Evolutionary conservation across 2,113 vertebrate genomes (phyloP).

Genomic region (Neodon shergylaensis): DNA sequence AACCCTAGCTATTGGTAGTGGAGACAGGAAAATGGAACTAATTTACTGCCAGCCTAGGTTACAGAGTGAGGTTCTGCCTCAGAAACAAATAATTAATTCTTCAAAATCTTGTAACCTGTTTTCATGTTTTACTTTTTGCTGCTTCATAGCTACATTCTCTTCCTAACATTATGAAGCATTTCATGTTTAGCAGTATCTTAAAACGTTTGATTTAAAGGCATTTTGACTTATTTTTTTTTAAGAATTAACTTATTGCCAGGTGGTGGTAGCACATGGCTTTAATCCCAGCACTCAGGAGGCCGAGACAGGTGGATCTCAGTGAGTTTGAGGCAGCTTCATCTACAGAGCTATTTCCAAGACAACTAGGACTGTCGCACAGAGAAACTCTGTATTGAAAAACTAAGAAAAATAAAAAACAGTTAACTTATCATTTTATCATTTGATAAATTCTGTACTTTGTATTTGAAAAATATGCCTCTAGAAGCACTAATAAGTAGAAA

Average conservation of each 20-base stretch:
- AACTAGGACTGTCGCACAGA: too few species aligned
- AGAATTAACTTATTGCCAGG: conserved; percentile 58
- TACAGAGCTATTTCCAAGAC: too few species aligned
- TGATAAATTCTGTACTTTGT: conserved; percentile 61
- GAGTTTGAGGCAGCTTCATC: too few species aligned
- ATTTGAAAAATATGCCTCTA: conserved; percentile 65
- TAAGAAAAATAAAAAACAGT: too few species aligned
- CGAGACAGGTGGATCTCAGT: too few species aligned
- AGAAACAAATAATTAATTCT: background rate
- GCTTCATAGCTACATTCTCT: conserved; percentile 10
- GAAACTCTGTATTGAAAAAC: too few species aligned
- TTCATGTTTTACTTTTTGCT: background rate
- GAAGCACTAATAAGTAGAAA: conserved; percentile 68
- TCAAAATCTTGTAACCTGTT: background rate
- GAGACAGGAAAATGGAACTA: background rate
- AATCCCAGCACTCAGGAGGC: too few species aligned
- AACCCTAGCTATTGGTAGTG: background rate
- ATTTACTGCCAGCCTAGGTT: too few species aligned
- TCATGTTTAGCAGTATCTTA: conserved; percentile 55
- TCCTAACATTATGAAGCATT: conserved; percentile 27
- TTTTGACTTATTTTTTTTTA: conserved; percentile 15
- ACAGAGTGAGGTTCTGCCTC: background rate
- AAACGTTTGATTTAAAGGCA: conserved; percentile 46
- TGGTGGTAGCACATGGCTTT: too few species aligned
- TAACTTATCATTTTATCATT: background rate